Evolutionary conservation across 92 coral and sea anemone species (phyloP), one percentile per base, ranked within the genome.

Genomic region (Parazoanthus darwini): DNA sequence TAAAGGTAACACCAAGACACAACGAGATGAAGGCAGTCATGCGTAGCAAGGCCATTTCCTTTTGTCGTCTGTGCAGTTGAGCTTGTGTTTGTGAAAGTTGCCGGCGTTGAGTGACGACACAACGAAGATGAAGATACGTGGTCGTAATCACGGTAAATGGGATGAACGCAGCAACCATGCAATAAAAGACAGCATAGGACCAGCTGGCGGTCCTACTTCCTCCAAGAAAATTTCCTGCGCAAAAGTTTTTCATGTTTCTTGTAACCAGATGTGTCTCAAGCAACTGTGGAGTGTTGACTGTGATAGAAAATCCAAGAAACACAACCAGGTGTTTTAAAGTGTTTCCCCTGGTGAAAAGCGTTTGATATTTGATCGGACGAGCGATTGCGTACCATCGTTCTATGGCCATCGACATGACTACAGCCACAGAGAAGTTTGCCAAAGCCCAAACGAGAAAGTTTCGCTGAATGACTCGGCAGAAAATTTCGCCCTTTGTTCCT

Each of bases 301-400:
- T 20, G 74, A 68, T 82, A 51, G 86, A 82, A 67, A 82, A 82
- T 2, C 33, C 74, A 22, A 82, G 86, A n/a, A 82, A 67, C 9
- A 25, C 76, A 1, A 70, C 2, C 39, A 82, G 58, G n/a, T 37
- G 66, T 37, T 29, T 66, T 8, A 82, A 5, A 3, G 77, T 82
- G 58, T 82, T 82, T 43, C n/a, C 26, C 66, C 36, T 82, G n/a
- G 77, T 82, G 29, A 82, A 66, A 66, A 82, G 36, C 8, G 36
- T 8, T 42, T 82, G 86, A 11, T 82, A 82, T 26, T 82, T 66
- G 9, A 20, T 3, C 16, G 86, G 77, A 5, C 26, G 76, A 22
- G 86, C 76, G 35, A 82, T 82, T 0, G 86, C 86, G 36, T 82
- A 82, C 86, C 86, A 82, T 4, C 86, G 86, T 44, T 82, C 86